phyloP scores from a whole-genome alignment of 2,797 vertebrate species.

The Gorsachius magnificus region DNA sequence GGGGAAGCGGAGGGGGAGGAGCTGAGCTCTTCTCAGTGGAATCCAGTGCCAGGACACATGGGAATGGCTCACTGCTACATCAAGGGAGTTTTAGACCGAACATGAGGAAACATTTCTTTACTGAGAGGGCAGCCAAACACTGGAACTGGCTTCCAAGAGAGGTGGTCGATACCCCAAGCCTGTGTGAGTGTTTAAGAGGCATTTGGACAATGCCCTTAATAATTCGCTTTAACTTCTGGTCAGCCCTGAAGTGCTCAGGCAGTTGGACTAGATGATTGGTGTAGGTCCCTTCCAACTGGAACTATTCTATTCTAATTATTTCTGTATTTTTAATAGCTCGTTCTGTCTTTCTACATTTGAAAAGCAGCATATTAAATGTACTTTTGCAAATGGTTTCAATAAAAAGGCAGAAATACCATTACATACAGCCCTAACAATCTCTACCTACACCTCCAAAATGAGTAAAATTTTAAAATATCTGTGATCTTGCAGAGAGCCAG shows the following conservation, averaged over 20 bases:
- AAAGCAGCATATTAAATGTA: neutral
- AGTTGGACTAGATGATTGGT: neutral
- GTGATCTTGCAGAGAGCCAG: neutral
- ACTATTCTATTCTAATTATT: neutral
- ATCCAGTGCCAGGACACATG: fast-evolving
- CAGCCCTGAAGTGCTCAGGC: neutral
- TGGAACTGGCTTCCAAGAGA: neutral
- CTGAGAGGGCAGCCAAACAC: neutral
- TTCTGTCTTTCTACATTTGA: neutral
- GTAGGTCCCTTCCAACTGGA: neutral
- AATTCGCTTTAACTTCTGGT: neutral
- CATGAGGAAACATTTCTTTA: neutral
- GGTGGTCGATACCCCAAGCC: neutral
- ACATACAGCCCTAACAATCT: neutral
- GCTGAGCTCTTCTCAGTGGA: neutral
- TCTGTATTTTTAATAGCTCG: neutral
- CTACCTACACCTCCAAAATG: neutral
- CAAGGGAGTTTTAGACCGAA: neutral
- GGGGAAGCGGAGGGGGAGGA: neutral
- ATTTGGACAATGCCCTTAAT: neutral
- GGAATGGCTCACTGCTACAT: neutral
- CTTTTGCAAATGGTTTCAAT: neutral
- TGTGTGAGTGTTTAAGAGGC: neutral
- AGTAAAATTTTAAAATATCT: neutral
- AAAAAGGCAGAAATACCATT: neutral